Base-by-base conservation (phyloP, 2,888 invertebrate species). In the Drosophila anomalata region DNA sequence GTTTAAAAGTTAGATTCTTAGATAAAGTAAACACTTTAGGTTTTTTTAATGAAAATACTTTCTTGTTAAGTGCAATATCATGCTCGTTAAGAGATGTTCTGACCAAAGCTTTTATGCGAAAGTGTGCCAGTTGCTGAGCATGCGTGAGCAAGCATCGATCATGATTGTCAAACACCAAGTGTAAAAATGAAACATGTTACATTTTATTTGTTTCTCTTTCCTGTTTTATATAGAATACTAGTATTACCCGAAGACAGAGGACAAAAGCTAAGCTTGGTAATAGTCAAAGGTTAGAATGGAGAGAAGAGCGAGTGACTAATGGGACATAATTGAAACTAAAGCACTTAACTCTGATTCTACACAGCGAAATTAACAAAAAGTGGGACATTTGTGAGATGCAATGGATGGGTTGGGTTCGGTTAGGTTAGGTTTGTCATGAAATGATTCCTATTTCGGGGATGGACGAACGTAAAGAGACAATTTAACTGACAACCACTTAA, bases 251-350 rank as follows among this genome's bases (percentile, higher is more conserved):
- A 52, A 50, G 66, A 77, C 52, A 51, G 60, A 59, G 77, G 61
- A 65, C 46, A 50, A 61, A 39, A 46, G 67, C 72, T 88, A 84
- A 84, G 84, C 87, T 67, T 58, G 75, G 77, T 78, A 83, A 85
- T 65, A 73, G 78, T 73, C 52, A 29, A 48, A 51, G 44, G 57
- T 24, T 14, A 20, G 36, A 12, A 22, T 47, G 26, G 26, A 46
- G n/a, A 24, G 47, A 50, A 31, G 47, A 22, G 46, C 59, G 39
- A 41, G 57, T 50, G 73, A 81, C 61, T 88, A 89, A 87, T 87
- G 87, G 89, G 87, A 87, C 87, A 87, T 87, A 87, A 89, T 87
- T 89, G 89, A 88, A 87, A 89, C 87, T 79, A 78, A 88, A 87
- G 88, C 88, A 88, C 89, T 87, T 89, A 84, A 88, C 89, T 84